Evolutionary conservation across 1,140 invertebrate species (phyloP), one percentile per base, ranked within the genome.

Genomic region (Drosophila pseudoobscura): DNA sequence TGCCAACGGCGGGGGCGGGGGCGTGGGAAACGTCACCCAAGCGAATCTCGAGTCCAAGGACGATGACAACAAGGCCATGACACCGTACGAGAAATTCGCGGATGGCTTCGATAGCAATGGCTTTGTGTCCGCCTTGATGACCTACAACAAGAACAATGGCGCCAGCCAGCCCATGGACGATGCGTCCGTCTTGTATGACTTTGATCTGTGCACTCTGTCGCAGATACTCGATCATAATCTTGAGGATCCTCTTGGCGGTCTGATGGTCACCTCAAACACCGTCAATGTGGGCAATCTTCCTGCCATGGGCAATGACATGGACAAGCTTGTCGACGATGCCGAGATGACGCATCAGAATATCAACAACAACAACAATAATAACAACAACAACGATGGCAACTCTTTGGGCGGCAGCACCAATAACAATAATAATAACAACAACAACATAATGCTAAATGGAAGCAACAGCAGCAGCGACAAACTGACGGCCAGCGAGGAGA

Each of bases 61-160:
- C 29, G 89, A 90, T 71, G 85, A 90, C 53, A 90, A 87, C 44
- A 91, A 91, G 66, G 70, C 80, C 5, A 44, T 89, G 61, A 82
- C 75, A 8, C 72, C 89, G 17, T 91, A 91, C 51, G 89, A 88
- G 35, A 91, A 91, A 59, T 91, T 91, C 43, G 61, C 78, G 4
- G 89, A 91, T 50, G 87, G 89, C 3, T 91, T 91, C 50, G 89
- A 91, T 53, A 91, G 89, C 54, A 91, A 85, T 17, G 89, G 89
- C 6, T 91, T 91, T 56, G 87, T 90, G 1, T 82, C 85, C 9
- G 89, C 87, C 1, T 39, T 91, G 6, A 77, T 88, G 82, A 87
- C 83, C 7, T 87, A 82, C 44, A 88, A 87, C 50, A 87, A 87
- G 20, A 87, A 82, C 35, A 88, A 71, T 26, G 75, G 75, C 13